phyloP scores from a whole-genome alignment of 1,140 invertebrate genomes.

The Ceratina calcarata region DNA sequence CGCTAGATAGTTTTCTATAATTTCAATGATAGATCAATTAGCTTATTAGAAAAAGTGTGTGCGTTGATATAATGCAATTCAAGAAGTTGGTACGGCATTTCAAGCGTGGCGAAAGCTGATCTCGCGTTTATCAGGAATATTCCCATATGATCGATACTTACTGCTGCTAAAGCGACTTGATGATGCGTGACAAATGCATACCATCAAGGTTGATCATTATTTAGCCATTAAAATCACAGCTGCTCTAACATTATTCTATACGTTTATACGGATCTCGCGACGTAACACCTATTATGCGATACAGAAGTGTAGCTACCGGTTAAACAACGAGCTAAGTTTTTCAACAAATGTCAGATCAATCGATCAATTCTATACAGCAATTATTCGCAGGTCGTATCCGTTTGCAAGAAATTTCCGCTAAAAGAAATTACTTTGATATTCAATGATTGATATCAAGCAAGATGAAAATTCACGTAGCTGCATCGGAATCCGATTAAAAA shows the following conservation, averaged over 20 bases:
- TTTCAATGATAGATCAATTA: no score
- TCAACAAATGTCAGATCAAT: neutral
- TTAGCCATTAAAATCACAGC: constrained; percentile 45
- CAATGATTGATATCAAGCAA: no score
- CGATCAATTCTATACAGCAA: no score
- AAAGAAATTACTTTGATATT: neutral
- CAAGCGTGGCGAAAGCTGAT: neutral
- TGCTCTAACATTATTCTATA: constrained; percentile 20
- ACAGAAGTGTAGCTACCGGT: neutral
- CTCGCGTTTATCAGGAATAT: constrained; percentile 1
- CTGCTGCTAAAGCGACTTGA: constrained; percentile 7
- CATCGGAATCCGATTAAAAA: neutral
- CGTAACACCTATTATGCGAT: neutral
- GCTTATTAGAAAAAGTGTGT: no score
- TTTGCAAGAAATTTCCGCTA: neutral
- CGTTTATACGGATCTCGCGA: neutral
- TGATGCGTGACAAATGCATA: constrained; percentile 28
- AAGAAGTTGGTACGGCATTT: neutral
- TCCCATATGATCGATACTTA: neutral
- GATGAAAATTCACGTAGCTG: neutral
- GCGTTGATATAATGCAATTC: neutral
- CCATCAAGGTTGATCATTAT: constrained; percentile 43
- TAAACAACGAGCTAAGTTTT: neutral
- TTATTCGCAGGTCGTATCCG: no score
- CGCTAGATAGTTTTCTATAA: no score